These are phyloP conservation scores for Drosophila orena DNA, from an alignment of 1,140 invertebrate species.

Conservation along the genomic window DNA sequence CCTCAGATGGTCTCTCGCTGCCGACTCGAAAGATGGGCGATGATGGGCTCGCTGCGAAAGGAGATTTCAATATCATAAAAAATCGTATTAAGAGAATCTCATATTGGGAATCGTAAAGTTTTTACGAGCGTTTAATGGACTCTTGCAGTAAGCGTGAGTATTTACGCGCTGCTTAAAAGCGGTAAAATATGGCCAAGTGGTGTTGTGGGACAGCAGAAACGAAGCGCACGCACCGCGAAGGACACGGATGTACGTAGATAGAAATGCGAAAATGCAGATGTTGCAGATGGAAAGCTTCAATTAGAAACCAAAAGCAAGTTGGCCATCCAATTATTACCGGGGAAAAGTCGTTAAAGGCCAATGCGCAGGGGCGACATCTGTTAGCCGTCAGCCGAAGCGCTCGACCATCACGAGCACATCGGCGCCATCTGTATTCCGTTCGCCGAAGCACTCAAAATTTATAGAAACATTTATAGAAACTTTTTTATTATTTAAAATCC, in stretches of 20 bases:
- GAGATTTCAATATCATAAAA: conserved; percentile 84
- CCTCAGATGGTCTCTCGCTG: conserved; percentile 53
- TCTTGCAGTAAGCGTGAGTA: conserved; percentile 84
- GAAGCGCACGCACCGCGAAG: conserved; percentile 22
- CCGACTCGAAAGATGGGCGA: conserved; percentile 38
- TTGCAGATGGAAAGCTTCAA: conserved; percentile 43
- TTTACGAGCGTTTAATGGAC: conserved; percentile 84
- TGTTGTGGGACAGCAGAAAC: conserved; percentile 58
- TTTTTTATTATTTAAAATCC: too few relatives aligned
- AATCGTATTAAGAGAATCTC: conserved; percentile 84
- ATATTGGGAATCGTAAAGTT: conserved; percentile 84
- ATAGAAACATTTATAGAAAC: too few relatives aligned
- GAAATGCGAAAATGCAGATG: conserved; percentile 34
- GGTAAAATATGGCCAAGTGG: conserved; percentile 80
- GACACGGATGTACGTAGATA: conserved; percentile 15
- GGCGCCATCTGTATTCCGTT: conserved; percentile 56
- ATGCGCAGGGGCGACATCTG: conserved; percentile 53
- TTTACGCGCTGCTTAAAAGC: conserved; percentile 83
- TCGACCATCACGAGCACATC: background rate
- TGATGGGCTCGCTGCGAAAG: conserved; percentile 72
- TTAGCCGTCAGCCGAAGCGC: background rate
- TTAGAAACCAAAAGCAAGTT: conserved; percentile 28
- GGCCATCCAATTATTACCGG: background rate
- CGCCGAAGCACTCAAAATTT: conserved; percentile 1
- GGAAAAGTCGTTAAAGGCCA: conserved; percentile 1